A percentile compares a stretch with the other conserved stretches of the same genome.
These are phyloP conservation scores for Allygus modestus DNA, from an alignment of 2,888 invertebrate species.

Conservation along the genomic window DNA sequence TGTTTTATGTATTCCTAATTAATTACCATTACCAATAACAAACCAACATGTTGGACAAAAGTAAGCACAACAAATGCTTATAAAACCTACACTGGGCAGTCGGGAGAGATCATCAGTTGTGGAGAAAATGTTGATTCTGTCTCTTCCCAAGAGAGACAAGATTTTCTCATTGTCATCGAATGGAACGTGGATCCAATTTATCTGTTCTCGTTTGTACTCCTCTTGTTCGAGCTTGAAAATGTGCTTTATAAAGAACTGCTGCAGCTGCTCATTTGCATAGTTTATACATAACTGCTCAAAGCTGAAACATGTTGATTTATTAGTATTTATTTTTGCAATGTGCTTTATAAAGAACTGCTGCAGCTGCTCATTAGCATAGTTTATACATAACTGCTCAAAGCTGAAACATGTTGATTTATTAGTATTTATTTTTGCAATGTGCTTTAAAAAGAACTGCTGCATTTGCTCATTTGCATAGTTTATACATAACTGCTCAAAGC, in stretches of 20 bases:
- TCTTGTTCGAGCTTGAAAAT: slow-evolving; percentile 95
- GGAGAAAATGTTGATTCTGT: slow-evolving; percentile 88
- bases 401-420: no score
- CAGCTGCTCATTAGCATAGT: no score
- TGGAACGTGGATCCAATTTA: slow-evolving; percentile 91
- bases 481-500: no score
- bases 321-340: no score
- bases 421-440: no score
- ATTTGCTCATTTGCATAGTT: no score
- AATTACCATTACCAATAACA: no score
- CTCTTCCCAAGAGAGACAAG: slow-evolving; percentile 93
- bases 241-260: slow-evolving; percentile 94
- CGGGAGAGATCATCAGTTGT: slow-evolving; percentile 96
- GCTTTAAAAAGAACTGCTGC: no score
- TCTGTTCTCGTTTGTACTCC: slow-evolving; percentile 93
- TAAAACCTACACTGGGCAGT: slow-evolving; percentile 80
- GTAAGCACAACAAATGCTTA: slow-evolving; percentile 4
- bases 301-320: slow-evolving; percentile 75
- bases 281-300: slow-evolving; percentile 96
- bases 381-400: no score
- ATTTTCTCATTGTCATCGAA: slow-evolving; percentile 96
- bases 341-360: no score
- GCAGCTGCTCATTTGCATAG: slow-evolving; percentile 96
- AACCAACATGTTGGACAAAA: no score
- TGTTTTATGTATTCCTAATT: no score